Evolutionary conservation across 2,888 invertebrate species (phyloP), one percentile per base, ranked within the genome.

Genomic region (Callinectes sapidus): DNA sequence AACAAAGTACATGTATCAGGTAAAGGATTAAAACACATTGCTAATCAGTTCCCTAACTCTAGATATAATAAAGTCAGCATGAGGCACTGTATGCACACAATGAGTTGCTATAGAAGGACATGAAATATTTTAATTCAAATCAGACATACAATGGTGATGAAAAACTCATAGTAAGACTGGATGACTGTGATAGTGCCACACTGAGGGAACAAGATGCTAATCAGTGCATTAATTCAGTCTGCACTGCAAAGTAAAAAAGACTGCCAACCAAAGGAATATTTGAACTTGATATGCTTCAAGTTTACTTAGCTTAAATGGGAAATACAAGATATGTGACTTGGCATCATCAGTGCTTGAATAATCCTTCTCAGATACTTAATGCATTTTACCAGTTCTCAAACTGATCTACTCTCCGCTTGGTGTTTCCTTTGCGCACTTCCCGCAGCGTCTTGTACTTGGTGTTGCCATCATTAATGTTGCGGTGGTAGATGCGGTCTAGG

Each of bases 401-500:
- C 96, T 99, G 99, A 96, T 99, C 99, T 95, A 99, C 99, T 96
- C 99, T 97, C 96, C 99, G 98, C 97, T 99, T 99, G 96, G 99
- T 99, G 97, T 99, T 99, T 95, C 99, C 99, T 96, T 99, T 98
- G 96, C 99, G 98, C 96, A 99, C 99, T 96, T 99, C 99, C 95
- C 99, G 98, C 95, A 99, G 97, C 55, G 99, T 99, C 97, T 99
- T 99, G 97, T 99, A 99, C 97, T 99, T 99, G 96, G 99, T 99
- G 95, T 99, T 97, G 86, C 99, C 99, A 96, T 99, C 98, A 96
- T 98, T 98, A 91, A 99, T 99, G 96, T 99, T 99, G 96, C 99
- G 99, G 96, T 99, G 97, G 96, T 99, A 99, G 95, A 99, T 98
- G 96, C 98, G 98, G 96, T 99, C 99, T 97, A 99, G 98, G 95